phyloP scores from a whole-genome alignment of 1,140 invertebrate genomes.

The Drosophila quadrilineata region DNA sequence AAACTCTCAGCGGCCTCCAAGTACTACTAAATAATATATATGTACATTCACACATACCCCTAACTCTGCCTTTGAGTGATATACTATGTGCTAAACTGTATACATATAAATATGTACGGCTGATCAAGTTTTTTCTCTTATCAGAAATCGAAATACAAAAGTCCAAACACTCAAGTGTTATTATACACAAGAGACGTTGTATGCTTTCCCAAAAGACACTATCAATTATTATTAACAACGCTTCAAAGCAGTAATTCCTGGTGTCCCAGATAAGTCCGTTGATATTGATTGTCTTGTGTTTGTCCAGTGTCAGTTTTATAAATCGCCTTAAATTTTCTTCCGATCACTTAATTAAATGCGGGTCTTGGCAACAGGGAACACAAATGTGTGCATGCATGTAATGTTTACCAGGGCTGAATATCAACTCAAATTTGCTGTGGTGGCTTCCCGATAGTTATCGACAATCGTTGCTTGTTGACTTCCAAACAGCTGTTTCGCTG shows the following conservation, averaged over 20 bases:
- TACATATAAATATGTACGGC: constrained; percentile 32
- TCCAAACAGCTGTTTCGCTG: not conserved
- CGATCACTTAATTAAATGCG: not conserved
- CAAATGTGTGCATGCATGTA: not conserved
- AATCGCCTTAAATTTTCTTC: constrained; percentile 42
- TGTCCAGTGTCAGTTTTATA: constrained; percentile 59
- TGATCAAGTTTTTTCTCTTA: constrained; percentile 62
- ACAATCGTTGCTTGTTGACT: not conserved
- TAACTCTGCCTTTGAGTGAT: constrained; percentile 4
- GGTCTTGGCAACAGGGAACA: constrained; percentile 43
- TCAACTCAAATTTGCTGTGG: constrained; percentile 16
- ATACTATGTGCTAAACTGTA: constrained; percentile 7
- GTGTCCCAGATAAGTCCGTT: constrained; percentile 46
- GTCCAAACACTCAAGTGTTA: constrained; percentile 53
- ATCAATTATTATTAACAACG: constrained; percentile 76
- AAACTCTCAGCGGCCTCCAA: constrained; percentile 24
- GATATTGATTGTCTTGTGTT: constrained; percentile 58
- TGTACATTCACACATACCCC: not conserved
- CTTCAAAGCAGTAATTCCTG: constrained; percentile 61
- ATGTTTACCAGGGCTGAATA: constrained; percentile 16
- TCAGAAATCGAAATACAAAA: constrained; percentile 69
- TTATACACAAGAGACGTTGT: constrained; percentile 5
- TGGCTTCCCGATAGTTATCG: constrained; percentile 6
- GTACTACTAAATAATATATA: constrained; percentile 39
- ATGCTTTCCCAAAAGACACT: constrained; percentile 40